Conservation (phyloP, 2,113 vertebrate genomes). For the Chauna torquata region DNA sequence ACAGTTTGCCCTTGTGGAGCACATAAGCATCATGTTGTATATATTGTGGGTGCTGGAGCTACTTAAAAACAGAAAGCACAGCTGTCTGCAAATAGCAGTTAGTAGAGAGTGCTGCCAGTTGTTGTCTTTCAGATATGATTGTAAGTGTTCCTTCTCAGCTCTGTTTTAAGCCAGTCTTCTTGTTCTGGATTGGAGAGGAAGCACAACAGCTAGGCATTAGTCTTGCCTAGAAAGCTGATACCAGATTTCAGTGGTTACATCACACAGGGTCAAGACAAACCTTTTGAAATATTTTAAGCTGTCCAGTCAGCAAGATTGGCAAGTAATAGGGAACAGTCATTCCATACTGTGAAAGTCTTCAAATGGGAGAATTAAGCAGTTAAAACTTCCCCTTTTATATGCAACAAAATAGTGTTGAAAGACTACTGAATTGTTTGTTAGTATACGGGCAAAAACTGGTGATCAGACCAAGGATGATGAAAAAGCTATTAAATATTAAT, state of each 20-base stretch:
- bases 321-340: not conserved
- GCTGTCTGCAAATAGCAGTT: not conserved
- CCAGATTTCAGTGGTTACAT: not conserved
- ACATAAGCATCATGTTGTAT: fast-evolving
- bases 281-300: not conserved
- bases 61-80: not conserved
- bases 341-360: not conserved
- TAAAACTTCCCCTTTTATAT: not conserved
- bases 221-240: not conserved
- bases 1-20: not conserved
- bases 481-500: not conserved
- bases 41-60: not conserved
- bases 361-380: not conserved
- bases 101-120: not conserved
- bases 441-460: not conserved
- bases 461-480: not conserved
- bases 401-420: not conserved
- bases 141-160: not conserved
- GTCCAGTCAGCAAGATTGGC: not conserved
- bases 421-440: not conserved
- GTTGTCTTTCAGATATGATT: not conserved
- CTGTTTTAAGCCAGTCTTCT: not conserved
- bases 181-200: not conserved
- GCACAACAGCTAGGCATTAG: not conserved
- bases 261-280: not conserved